Conservation (phyloP, 2,113 vertebrate species). For the Riparia riparia region DNA sequence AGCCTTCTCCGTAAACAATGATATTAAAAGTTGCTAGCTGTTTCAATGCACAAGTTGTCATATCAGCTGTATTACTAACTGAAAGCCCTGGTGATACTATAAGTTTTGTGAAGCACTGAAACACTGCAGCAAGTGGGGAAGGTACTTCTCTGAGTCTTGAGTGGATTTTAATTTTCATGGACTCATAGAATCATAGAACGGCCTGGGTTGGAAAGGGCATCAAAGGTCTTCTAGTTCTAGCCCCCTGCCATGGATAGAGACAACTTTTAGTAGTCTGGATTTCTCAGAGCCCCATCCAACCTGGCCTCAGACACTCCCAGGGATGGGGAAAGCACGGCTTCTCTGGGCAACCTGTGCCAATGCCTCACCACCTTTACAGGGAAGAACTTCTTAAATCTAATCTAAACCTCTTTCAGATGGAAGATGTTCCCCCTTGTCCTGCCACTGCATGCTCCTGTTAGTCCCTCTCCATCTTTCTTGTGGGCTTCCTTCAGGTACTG, state of each 20-base stretch:
- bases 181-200: background rate
- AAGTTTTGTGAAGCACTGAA: background rate
- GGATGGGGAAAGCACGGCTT: background rate
- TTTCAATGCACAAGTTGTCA: background rate
- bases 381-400: background rate
- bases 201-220: background rate
- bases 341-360: background rate
- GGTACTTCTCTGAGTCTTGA: background rate
- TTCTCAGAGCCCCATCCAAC: background rate
- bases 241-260: background rate
- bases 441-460: background rate
- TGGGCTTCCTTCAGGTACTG: background rate
- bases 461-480: background rate
- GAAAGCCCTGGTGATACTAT: background rate
- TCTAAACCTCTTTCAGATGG: background rate
- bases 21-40: background rate
- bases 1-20: background rate
- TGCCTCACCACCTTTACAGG: background rate
- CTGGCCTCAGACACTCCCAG: background rate
- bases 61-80: background rate
- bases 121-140: background rate
- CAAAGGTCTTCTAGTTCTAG: background rate
- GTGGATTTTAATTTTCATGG: background rate
- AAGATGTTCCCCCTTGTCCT: background rate
- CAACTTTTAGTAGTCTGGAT: background rate